Evolutionary conservation across 2,113 vertebrate genomes (phyloP).

Genomic region (Thunnus maccoyii): DNA sequence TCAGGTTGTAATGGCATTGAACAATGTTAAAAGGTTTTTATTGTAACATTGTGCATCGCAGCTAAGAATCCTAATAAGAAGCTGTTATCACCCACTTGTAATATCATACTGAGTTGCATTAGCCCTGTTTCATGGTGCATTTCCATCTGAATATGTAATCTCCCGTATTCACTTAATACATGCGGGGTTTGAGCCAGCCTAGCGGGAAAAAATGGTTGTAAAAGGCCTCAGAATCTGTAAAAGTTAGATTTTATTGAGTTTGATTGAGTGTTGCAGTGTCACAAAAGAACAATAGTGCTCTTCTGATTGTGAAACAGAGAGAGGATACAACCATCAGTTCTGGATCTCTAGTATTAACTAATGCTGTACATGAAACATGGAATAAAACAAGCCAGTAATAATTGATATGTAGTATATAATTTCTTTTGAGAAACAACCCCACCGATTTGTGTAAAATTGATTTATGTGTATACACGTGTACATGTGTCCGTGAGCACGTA

Average conservation of each 20-base stretch:
- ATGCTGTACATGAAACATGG: constrained; percentile 32
- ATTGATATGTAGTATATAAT: neutral
- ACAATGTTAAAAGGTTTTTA: constrained; percentile 26
- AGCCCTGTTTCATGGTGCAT: constrained; percentile 24
- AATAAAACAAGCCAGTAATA: neutral
- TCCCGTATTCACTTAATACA: constrained; percentile 47
- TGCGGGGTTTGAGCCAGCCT: constrained; percentile 23
- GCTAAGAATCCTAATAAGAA: constrained; percentile 22
- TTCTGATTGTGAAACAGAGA: constrained; percentile 40
- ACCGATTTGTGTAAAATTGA: too few relatives aligned
- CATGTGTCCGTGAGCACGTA: neutral
- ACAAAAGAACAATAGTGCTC: constrained; percentile 42
- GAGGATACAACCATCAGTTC: constrained; percentile 21
- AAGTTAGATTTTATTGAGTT: constrained; percentile 58
- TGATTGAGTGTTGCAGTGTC: constrained; percentile 49
- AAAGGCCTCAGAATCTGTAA: constrained; percentile 39
- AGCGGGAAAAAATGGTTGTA: neutral
- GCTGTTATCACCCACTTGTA: constrained; percentile 58
- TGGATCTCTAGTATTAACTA: constrained; percentile 23
- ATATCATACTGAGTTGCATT: constrained; percentile 34
- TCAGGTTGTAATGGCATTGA: neutral
- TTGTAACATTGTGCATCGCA: constrained; percentile 29
- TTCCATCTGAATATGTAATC: constrained; percentile 56
- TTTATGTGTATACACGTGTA: neutral
- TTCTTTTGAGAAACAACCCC: constrained; percentile 4